Conservation (phyloP, 64 coral and sea anemone genomes). For the Porites australiensis region DNA sequence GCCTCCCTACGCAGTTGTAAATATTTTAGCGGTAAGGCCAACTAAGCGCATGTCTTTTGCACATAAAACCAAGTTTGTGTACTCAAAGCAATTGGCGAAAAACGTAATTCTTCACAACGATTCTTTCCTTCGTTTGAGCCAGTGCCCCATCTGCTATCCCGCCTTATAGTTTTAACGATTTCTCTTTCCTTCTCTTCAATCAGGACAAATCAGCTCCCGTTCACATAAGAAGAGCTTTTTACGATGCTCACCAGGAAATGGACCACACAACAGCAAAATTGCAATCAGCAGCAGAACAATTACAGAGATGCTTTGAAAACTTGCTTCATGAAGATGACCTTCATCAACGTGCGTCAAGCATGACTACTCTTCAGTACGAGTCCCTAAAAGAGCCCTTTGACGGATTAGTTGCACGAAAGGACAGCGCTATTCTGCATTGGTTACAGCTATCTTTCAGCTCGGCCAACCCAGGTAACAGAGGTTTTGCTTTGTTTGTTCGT, state of each 20-base stretch:
- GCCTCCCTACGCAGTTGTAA: too few species aligned
- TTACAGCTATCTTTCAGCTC: not conserved
- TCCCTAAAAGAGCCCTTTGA: constrained; percentile 10
- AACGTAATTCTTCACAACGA: too few species aligned
- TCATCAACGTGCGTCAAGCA: not conserved
- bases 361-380: constrained; percentile 21
- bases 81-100: too few species aligned
- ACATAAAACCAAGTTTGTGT: too few species aligned
- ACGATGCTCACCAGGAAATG: constrained; percentile 65
- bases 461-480: not conserved
- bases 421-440: constrained; percentile 23
- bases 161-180: too few species aligned
- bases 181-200: not conserved
- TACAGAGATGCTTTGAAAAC: constrained; percentile 80
- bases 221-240: constrained; percentile 67
- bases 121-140: too few species aligned
- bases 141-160: too few species aligned
- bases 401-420: not conserved
- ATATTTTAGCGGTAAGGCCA: too few species aligned
- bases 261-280: constrained; percentile 70
- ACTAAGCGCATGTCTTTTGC: too few species aligned
- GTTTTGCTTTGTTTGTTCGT: not conserved
- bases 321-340: constrained; percentile 73
- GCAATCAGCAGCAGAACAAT: constrained; percentile 66
- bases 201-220: constrained; percentile 41